phyloP scores from a whole-genome alignment of 2,113 vertebrate species.

The Oncorhynchus nerka region DNA sequence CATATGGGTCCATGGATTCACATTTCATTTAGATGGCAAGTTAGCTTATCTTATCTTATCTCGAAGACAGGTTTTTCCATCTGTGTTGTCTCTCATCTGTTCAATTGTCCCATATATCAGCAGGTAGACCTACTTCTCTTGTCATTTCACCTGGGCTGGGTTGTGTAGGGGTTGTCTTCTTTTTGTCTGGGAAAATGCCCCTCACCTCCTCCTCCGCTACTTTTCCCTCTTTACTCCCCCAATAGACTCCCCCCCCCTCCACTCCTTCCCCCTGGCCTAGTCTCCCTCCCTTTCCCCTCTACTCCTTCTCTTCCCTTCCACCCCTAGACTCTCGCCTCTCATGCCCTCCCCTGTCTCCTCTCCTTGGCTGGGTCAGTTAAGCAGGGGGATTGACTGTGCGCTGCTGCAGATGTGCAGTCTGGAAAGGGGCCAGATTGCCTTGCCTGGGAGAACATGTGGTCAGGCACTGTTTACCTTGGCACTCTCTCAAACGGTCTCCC shows the following conservation, averaged over 20 bases:
- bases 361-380: conserved; percentile 59
- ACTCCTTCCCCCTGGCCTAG: background rate
- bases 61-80: background rate
- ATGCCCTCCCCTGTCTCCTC: conserved; percentile 14
- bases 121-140: background rate
- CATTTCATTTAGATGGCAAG: background rate
- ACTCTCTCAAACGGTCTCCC: conserved; percentile 74
- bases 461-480: conserved; percentile 79
- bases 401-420: conserved; percentile 74
- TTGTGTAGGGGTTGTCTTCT: conserved; percentile 13
- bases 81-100: conserved; percentile 13
- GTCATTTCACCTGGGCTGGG: background rate
- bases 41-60: background rate
- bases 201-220: no score
- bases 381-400: conserved; percentile 71
- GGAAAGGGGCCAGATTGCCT: conserved; percentile 73
- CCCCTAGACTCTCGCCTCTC: background rate
- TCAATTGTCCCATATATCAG: background rate
- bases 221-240: no score
- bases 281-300: conserved; percentile 13
- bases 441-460: conserved; percentile 81
- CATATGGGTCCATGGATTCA: background rate
- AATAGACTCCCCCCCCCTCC: no score
- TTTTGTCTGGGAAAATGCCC: conserved; percentile 40
- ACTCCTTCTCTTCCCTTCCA: background rate